Conservation (phyloP, 2,113 vertebrate species). For the Entomyzon cyanotis region DNA sequence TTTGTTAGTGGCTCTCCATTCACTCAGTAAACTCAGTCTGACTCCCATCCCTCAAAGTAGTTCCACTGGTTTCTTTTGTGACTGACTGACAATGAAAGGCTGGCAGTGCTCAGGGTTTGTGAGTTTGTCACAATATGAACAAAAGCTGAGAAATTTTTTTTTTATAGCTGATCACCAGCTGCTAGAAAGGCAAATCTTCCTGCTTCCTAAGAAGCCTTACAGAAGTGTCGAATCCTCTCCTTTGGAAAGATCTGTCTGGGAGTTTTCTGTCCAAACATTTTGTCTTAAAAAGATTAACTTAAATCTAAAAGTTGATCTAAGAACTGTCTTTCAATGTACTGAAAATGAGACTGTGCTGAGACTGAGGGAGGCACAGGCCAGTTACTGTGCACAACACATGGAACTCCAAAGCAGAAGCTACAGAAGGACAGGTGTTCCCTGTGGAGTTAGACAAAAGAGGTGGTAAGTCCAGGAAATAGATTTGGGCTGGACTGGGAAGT, state of each 20-base stretch:
- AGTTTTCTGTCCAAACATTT: background rate
- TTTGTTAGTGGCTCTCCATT: background rate
- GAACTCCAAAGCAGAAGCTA: background rate
- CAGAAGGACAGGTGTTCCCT: background rate
- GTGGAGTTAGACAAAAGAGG: background rate
- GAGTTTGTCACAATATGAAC: background rate
- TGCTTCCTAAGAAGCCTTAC: background rate
- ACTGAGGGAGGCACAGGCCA: background rate
- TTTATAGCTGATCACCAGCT: background rate
- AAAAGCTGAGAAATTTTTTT: background rate
- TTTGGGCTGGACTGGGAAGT: slow-evolving; percentile 7
- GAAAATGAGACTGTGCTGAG: background rate
- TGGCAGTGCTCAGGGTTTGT: background rate
- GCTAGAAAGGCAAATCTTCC: background rate
- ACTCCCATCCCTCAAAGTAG: background rate
- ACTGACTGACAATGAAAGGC: background rate
- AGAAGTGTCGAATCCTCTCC: background rate
- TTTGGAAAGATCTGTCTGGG: background rate
- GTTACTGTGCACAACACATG: rapidly evolving
- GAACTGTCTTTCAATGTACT: background rate
- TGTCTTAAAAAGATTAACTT: no score
- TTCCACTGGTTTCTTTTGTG: background rate
- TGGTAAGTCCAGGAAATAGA: background rate
- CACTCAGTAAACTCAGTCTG: background rate
- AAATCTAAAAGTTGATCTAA: background rate